Evolutionary conservation across 2,113 vertebrate genomes (phyloP), one percentile per base, ranked within the genome.

Genomic region (Gnathonemus echidnorhynchus): DNA sequence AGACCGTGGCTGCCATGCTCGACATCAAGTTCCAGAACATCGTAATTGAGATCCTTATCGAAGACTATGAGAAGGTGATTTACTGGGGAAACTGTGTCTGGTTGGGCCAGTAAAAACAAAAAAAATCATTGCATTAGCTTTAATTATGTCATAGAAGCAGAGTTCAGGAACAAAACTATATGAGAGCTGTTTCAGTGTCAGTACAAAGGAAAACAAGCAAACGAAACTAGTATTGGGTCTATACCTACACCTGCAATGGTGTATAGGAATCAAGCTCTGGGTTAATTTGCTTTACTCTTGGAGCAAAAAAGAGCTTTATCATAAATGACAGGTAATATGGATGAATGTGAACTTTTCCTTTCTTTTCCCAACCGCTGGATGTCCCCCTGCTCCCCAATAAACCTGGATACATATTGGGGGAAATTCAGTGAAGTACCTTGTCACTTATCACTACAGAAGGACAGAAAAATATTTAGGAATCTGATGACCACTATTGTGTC

Each of bases 1-100:
- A 99, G 92, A 99, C 98, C 0, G 98, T 99, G 91, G 98, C 98
- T 0, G 98, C 98, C 2, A 99, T 99, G 98, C 96, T 99, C 96
- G 98, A 99, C 90, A 99, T 99, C 93, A 99, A 99, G 94, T 99
- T 99, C 93, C 98, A 99, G 92, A 99, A 99, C 93, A 99, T 99
- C 0, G 97, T 99, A 0, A 96, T 98, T 0, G 98, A 99, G 95
- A 98, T 99, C 93, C 95, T 99, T 88, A 99, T 99, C 0, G 98
- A 99, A 91, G 97, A 98, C 91, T 96, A 96, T 70, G 94, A 95
- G 91, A 99, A 98, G 97, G 98, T 99, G 95, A 1, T 15, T 90
- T 27, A 45, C n/a, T 13, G 31, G 56, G 87, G 31, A 58, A 62
- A 19, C 53, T 58, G 62, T 42, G 74, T 35, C n/a, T 66, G 58